phyloP scores from a whole-genome alignment of 2,888 invertebrate genomes.

The Drosophila cyrtoloma region DNA sequence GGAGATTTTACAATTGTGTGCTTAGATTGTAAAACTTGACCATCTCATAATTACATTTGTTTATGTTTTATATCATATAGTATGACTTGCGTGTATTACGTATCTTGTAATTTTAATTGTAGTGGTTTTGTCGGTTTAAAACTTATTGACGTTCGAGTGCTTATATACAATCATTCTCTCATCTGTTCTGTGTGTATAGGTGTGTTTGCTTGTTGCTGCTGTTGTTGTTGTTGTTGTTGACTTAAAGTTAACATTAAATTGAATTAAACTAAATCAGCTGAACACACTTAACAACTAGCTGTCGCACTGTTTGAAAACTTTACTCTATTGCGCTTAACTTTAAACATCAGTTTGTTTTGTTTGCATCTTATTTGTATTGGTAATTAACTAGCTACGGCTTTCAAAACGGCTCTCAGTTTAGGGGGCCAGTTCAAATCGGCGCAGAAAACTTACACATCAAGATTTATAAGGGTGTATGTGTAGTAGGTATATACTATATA shows the following conservation, averaged over 20 bases:
- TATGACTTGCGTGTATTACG: constrained; percentile 67
- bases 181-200: neutral
- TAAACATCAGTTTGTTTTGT: constrained; percentile 40
- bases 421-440: constrained; percentile 4
- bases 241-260: constrained; percentile 52
- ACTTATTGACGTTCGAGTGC: constrained; percentile 39
- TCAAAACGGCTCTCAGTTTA: constrained; percentile 35
- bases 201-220: constrained; percentile 6
- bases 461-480: constrained; percentile 20
- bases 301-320: constrained; percentile 40
- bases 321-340: constrained; percentile 36
- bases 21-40: constrained; percentile 37
- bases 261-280: constrained; percentile 77
- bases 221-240: constrained; percentile 28
- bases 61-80: constrained; percentile 28
- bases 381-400: constrained; percentile 58
- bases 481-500: constrained; percentile 42
- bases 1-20: constrained; percentile 19
- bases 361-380: constrained; percentile 40
- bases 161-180: constrained; percentile 25
- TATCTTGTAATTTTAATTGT: constrained; percentile 55
- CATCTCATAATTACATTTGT: constrained; percentile 8
- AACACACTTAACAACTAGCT: constrained; percentile 65
- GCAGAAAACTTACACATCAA: constrained; percentile 25
- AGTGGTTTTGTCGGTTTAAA: constrained; percentile 37